phyloP scores from a whole-genome alignment of 2,888 invertebrate species.

The Nemurella pictetii region DNA sequence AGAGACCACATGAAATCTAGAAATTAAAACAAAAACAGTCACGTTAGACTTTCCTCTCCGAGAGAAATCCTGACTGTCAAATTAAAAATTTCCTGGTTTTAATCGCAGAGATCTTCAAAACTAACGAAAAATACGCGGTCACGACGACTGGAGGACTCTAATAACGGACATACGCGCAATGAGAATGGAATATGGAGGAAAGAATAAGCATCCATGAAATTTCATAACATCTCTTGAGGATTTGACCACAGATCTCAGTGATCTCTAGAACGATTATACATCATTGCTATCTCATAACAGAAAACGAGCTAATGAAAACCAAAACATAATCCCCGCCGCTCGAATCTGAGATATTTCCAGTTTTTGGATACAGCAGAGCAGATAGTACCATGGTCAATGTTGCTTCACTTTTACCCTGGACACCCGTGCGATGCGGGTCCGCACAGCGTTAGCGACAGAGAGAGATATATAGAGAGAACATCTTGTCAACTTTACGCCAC shows the following conservation, averaged over 20 bases:
- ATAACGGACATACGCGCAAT: background rate
- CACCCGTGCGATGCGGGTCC: background rate
- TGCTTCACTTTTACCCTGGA: background rate
- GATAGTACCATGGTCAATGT: background rate
- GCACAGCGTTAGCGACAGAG: background rate
- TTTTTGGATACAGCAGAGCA: background rate
- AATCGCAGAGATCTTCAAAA: background rate
- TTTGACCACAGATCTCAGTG: constrained; percentile 1
- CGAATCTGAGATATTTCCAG: constrained; percentile 40
- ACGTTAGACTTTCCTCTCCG: constrained; percentile 29
- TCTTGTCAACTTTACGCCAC: constrained; percentile 9
- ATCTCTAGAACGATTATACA: constrained; percentile 36
- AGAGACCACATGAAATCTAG: constrained; percentile 99
- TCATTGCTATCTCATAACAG: constrained; percentile 10
- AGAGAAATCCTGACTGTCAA: background rate
- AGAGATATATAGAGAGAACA: constrained; percentile 13
- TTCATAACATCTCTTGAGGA: constrained; percentile 46
- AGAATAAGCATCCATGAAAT: constrained; percentile 47
- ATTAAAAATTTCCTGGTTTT: background rate
- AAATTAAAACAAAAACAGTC: constrained; percentile 52
- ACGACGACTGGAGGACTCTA: background rate
- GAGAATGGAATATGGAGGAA: background rate
- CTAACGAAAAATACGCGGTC: background rate
- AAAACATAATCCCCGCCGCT: background rate
- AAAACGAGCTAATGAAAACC: no score